These are phyloP conservation scores for Phycodurus eques DNA, from an alignment of 2,113 vertebrate species.

Conservation along the genomic window DNA sequence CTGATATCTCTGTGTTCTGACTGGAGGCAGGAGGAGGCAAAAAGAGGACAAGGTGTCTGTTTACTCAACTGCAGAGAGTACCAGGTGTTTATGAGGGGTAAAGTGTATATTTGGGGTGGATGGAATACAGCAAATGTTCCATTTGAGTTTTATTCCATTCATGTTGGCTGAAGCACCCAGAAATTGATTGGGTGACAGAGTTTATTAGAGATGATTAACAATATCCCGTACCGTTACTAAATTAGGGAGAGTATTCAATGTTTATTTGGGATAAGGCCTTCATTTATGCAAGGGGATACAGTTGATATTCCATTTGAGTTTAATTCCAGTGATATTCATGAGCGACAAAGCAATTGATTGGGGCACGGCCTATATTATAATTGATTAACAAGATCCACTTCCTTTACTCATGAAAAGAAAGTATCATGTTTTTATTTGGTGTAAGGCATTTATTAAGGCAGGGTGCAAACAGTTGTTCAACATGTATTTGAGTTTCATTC, in stretches of 20 bases:
- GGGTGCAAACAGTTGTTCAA: too few relatives aligned
- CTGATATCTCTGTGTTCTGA: conserved; percentile 46
- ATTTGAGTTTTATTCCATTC: background rate
- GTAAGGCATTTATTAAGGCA: too few relatives aligned
- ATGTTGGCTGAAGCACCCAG: background rate
- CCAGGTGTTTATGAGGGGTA: background rate
- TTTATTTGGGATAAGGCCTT: too few relatives aligned
- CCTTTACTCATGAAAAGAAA: too few relatives aligned
- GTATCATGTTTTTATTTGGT: too few relatives aligned
- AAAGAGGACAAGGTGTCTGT: conserved; percentile 10
- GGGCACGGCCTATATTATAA: too few relatives aligned
- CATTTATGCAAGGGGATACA: background rate
- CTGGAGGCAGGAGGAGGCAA: conserved; percentile 32
- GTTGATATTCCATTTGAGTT: background rate
- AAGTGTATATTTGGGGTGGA: background rate
- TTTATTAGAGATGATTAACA: too few relatives aligned
- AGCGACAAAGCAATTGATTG: background rate
- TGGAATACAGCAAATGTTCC: background rate
- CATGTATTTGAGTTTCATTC: background rate
- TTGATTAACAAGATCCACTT: too few relatives aligned
- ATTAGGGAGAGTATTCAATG: too few relatives aligned
- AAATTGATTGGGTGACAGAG: too few relatives aligned
- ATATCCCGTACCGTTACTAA: too few relatives aligned
- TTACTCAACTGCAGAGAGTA: background rate
- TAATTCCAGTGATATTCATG: background rate